Conservation (phyloP, 2,888 invertebrate species). For the Cremastobaeus sp. region DNA sequence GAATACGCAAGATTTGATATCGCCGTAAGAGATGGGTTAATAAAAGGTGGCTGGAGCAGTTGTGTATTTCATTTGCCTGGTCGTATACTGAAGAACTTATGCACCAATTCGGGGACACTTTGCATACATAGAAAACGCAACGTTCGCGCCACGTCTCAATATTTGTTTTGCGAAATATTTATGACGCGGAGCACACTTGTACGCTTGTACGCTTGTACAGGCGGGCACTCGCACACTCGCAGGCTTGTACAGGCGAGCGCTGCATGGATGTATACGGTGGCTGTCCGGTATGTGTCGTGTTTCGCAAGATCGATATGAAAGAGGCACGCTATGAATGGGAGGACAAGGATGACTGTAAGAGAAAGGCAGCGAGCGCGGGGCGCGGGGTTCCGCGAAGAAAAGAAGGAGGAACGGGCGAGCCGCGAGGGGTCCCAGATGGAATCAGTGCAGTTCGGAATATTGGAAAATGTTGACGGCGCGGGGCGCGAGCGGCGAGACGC, state of each 20-base stretch:
- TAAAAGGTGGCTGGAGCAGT: slow-evolving; percentile 37
- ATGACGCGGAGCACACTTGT: slow-evolving; percentile 25
- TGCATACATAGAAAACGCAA: slow-evolving; percentile 49
- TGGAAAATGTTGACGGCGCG: slow-evolving; percentile 72
- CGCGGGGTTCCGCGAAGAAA: slow-evolving; percentile 40
- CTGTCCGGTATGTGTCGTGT: slow-evolving; percentile 52
- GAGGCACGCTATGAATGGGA: slow-evolving; percentile 59
- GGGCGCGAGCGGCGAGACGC: slow-evolving; percentile 5
- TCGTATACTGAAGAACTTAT: slow-evolving; percentile 56
- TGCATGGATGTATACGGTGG: slow-evolving; percentile 48
- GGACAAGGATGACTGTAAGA: slow-evolving; percentile 51
- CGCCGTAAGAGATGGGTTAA: slow-evolving; percentile 22
- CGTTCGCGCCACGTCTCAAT: slow-evolving; percentile 58
- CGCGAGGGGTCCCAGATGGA: slow-evolving; percentile 72
- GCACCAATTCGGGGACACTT: slow-evolving; percentile 61
- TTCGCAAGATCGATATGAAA: slow-evolving; percentile 60
- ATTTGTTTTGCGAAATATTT: slow-evolving; percentile 59
- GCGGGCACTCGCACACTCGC: not conserved
- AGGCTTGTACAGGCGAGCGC: too few relatives aligned
- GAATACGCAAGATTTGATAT: too few relatives aligned
- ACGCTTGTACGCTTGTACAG: too few relatives aligned
- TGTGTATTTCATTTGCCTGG: slow-evolving; percentile 55
- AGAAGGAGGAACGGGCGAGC: slow-evolving; percentile 26
- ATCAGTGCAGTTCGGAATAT: slow-evolving; percentile 76
- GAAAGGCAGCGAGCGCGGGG: slow-evolving; percentile 44